Evolutionary conservation across 1,140 invertebrate genomes (phyloP).

Genomic region (Drosophila jambulina): DNA sequence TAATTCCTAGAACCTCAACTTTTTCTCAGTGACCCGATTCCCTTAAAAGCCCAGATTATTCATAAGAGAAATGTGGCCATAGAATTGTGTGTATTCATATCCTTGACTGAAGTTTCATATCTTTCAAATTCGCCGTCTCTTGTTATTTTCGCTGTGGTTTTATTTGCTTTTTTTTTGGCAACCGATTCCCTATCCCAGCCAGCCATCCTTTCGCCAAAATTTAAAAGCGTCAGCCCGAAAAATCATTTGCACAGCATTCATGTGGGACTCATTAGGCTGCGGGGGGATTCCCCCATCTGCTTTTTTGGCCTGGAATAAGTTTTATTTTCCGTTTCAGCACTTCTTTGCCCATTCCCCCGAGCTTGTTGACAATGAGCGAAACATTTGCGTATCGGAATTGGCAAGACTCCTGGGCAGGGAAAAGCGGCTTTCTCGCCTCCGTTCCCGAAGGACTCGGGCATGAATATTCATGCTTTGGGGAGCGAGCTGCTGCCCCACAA

Average conservation of each 20-base stretch:
- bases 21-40: slow-evolving; percentile 6
- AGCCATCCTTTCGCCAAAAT: slow-evolving; percentile 15
- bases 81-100: neutral
- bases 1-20: neutral
- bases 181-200: neutral
- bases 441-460: slow-evolving; percentile 30
- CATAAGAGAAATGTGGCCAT: neutral
- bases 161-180: slow-evolving; percentile 10
- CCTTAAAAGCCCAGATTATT: slow-evolving; percentile 12
- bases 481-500: slow-evolving; percentile 11
- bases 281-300: slow-evolving; percentile 3
- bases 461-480: slow-evolving; percentile 69
- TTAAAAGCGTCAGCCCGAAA: slow-evolving; percentile 66
- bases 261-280: slow-evolving; percentile 68
- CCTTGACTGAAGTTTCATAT: slow-evolving; percentile 12
- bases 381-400: slow-evolving; percentile 59
- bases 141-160: slow-evolving; percentile 23
- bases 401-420: slow-evolving; percentile 32
- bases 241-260: slow-evolving; percentile 66
- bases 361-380: slow-evolving; percentile 57
- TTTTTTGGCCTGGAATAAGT: slow-evolving; percentile 39
- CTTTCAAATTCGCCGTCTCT: slow-evolving; percentile 6
- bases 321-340: slow-evolving; percentile 36
- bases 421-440: slow-evolving; percentile 7
- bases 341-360: neutral